Base-by-base conservation (phyloP, 23 tunicate genomes). In the Aplidium turbinatum region DNA sequence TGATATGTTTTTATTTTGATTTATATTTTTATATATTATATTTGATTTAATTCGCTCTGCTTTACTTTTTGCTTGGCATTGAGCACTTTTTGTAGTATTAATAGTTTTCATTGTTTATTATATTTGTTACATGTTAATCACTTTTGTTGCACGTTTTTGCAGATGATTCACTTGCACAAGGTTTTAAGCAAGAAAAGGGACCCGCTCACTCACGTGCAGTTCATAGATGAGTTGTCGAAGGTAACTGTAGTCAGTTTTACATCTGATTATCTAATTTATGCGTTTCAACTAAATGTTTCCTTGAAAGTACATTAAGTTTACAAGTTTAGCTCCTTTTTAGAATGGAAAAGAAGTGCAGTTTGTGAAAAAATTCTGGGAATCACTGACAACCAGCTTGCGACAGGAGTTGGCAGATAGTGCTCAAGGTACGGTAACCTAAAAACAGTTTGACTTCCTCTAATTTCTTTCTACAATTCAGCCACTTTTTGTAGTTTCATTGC, bases 121-220 rank as follows among this genome's bases (percentile, higher is more conserved):
- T n/a, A n/a, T n/a, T n/a, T n/a, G n/a, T n/a, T n/a, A n/a, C n/a
- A n/a, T n/a, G n/a, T n/a, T n/a, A n/a, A n/a, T n/a, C n/a, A n/a
- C n/a, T 56, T 16, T 56, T 6, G 20, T 42, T 42, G 16, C 50
- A 63, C 27, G 27, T 0, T 24, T 26, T 72, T 35, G 2, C 38
- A 92, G 87, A 58, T 93, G 73, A 65, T 85, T 48, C 90, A 86
- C 35, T 80, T 93, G 16, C 99, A 95, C 4, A 83, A 85, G 68
- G 99, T 95, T 20, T 38, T 95, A 22, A 19, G 74, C 57, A 95
- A 95, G 54, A 95, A 95, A 58, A 84, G 99, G 0, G 99, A 95
- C 58, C 99, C 99, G 26, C 63, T 89, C 18, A 78, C 99, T 1
- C 99, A 95, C 68, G 64, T 36, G 27, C 25, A 52, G 35, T 95